Percentiles rank a stretch among this genome's conserved stretches.
These are phyloP conservation scores for Drosophila leonis DNA, from an alignment of 2,888 invertebrate species.

Conservation along the genomic window DNA sequence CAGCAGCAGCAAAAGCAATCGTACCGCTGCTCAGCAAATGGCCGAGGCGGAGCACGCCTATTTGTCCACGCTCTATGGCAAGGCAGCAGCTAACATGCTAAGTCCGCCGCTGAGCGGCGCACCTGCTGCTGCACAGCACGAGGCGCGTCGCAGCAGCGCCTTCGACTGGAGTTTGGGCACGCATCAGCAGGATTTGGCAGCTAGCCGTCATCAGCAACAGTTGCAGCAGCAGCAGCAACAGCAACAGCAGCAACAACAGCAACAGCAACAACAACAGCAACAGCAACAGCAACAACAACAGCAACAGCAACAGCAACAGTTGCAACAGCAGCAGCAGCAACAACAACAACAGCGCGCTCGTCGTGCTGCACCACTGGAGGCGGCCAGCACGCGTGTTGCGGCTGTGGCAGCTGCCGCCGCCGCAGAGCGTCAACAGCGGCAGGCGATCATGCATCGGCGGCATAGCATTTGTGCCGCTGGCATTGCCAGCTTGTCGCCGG, in stretches of 20 bases:
- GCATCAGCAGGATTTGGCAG: not conserved
- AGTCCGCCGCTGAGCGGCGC: constrained; percentile 81
- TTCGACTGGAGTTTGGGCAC: constrained; percentile 29
- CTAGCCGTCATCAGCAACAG: not conserved
- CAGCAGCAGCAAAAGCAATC: constrained; percentile 28
- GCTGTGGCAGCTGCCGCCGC: constrained; percentile 49
- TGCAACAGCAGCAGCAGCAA: not conserved
- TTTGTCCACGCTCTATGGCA: constrained; percentile 77
- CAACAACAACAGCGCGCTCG: not conserved
- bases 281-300: not conserved
- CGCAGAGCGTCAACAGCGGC: constrained; percentile 40
- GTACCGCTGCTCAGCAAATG: constrained; percentile 75
- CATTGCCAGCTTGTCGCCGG: constrained; percentile 64
- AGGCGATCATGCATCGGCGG: constrained; percentile 57
- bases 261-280: not conserved
- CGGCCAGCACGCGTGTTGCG: constrained; percentile 31
- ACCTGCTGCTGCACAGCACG: constrained; percentile 33
- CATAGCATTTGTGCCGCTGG: constrained; percentile 64
- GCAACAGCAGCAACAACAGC: not conserved
- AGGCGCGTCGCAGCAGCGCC: constrained; percentile 38
- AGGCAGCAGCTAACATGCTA: constrained; percentile 83
- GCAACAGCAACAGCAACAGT: not conserved
- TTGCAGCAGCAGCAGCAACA: not conserved
- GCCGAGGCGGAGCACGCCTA: constrained; percentile 83
- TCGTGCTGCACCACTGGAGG: not conserved